Base-by-base conservation (phyloP, 1,140 invertebrate species). In the Probaryconus sp. region DNA sequence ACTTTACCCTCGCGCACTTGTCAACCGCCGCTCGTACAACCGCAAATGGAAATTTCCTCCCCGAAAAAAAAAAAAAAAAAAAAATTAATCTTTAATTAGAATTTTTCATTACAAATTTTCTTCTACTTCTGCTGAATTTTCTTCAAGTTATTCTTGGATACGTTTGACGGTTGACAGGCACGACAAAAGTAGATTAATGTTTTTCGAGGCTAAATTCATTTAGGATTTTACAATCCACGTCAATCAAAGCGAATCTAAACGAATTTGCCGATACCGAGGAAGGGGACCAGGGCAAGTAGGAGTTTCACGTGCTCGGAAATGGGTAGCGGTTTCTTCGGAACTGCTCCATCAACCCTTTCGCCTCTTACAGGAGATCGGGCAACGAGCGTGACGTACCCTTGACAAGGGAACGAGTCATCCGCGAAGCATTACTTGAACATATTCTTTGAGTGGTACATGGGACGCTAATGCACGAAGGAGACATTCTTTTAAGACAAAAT, bases 31-130 rank as follows among this genome's bases (percentile, higher is more conserved):
- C 55, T 43, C 63, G 78, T 78, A 45, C 81, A 78, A 85, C 86
- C 83, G 77, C 84, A 85, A 87, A 87, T 86, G 86, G 82, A 81
- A 87, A 86, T 85, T 83, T 85, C 77, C 76, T 77, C n/a, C n/a
- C n/a, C n/a, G n/a, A n/a, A n/a, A n/a, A n/a, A n/a, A n/a, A n/a
- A n/a, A n/a, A n/a, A n/a, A n/a, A n/a, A n/a, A n/a, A n/a, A 79
- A 83, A 79, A 85, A 75, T 72, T 56, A 63, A 76, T 71, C 68
- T 64, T 72, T 72, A 63, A 71, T 68, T 68, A 71, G 60, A 65
- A 76, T 63, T 68, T 35, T 14, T 7, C 11, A 13, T 30, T 24
- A 35, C 30, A 10, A 31, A 31, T 31, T 31, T 31, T n/a, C n/a
- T n/a, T n/a, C n/a, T n/a, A n/a, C n/a, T n/a, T n/a, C n/a, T n/a